Evolutionary conservation across 2,888 invertebrate genomes (phyloP).

Genomic region (Invenusta paracnida): DNA sequence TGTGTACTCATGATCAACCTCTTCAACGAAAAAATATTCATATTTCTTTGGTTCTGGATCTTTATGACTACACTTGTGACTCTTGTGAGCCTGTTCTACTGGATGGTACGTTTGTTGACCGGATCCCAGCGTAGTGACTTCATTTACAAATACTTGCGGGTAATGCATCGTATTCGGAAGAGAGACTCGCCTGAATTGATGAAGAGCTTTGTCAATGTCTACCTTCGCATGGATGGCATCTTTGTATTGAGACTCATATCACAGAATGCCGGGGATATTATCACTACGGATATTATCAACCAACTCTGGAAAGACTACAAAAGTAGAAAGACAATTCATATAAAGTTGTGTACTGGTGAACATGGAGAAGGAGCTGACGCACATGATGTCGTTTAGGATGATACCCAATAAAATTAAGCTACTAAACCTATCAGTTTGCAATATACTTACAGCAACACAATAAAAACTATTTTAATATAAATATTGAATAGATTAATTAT

Average conservation of each 20-base stretch:
- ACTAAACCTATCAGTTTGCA: no score
- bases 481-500: no score
- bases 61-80: slow-evolving; percentile 36
- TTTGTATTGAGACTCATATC: slow-evolving; percentile 59
- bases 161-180: neutral
- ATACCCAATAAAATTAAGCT: no score
- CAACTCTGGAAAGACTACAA: slow-evolving; percentile 58
- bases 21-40: slow-evolving; percentile 49
- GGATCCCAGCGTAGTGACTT: neutral
- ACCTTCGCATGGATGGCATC: slow-evolving; percentile 58
- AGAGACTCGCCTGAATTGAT: slow-evolving; percentile 47
- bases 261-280: slow-evolving; percentile 60
- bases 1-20: slow-evolving; percentile 51
- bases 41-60: slow-evolving; percentile 47
- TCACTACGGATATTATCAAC: slow-evolving; percentile 58
- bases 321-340: slow-evolving; percentile 45
- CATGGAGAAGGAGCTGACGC: neutral
- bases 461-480: no score
- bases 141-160: neutral
- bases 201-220: slow-evolving; percentile 57
- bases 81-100: slow-evolving; percentile 29
- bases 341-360: neutral
- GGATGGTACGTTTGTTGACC: slow-evolving; percentile 14
- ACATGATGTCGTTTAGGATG: slow-evolving; percentile 1
- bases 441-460: no score